Conservation (phyloP, 2,113 vertebrate genomes). For the Lethenteron reissneri region DNA sequence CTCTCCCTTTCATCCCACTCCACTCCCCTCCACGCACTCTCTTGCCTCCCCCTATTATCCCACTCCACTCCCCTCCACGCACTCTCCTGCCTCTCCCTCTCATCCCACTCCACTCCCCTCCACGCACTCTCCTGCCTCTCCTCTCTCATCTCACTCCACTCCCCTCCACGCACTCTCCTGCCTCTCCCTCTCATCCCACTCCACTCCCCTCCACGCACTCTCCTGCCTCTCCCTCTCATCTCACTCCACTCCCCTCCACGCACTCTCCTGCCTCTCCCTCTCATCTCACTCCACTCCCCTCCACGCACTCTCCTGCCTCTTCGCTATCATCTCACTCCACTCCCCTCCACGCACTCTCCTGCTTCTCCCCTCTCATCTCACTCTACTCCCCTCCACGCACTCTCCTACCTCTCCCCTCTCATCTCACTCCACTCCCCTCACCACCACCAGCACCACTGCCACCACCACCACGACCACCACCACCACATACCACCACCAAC, state of each 20-base stretch:
- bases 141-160: not conserved
- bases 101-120: not conserved
- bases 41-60: slow-evolving; percentile 17
- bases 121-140: not conserved
- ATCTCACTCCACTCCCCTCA: too few species aligned
- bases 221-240: not conserved
- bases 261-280: not conserved
- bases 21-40: not conserved
- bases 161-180: not conserved
- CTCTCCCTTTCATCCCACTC: slow-evolving; percentile 14
- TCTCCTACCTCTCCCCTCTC: not conserved
- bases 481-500: too few species aligned
- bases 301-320: not conserved
- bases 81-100: not conserved
- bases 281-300: not conserved
- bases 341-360: not conserved
- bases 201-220: not conserved
- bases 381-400: not conserved
- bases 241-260: too few species aligned
- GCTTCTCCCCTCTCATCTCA: not conserved
- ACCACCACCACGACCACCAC: too few species aligned
- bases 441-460: too few species aligned
- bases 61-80: slow-evolving; percentile 6
- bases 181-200: not conserved
- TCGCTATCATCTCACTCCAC: not conserved